phyloP scores from a whole-genome alignment of 2,888 invertebrate species.

The Andrena hattorfiana region DNA sequence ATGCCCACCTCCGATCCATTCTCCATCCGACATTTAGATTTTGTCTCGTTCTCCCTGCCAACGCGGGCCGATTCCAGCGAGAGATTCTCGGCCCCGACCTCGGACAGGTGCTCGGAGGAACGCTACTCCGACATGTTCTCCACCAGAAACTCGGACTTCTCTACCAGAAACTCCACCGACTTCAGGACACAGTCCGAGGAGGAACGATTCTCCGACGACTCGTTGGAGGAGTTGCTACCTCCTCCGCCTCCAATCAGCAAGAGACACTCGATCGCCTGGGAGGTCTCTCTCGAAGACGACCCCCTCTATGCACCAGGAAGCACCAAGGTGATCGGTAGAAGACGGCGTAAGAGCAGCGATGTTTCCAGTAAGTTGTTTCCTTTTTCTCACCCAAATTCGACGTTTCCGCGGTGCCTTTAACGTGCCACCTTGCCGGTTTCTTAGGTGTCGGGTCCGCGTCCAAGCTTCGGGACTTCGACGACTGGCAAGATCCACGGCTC shows the following conservation, averaged over 20 bases:
- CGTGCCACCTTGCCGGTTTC: constrained; percentile 62
- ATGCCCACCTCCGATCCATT: constrained; percentile 83
- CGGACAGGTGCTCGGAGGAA: constrained; percentile 80
- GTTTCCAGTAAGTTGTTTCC: constrained; percentile 83
- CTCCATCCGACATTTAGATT: constrained; percentile 81
- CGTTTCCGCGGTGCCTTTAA: no score
- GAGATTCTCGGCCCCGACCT: constrained; percentile 77
- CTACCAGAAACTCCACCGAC: constrained; percentile 83
- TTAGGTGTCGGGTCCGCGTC: constrained; percentile 91
- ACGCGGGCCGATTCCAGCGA: constrained; percentile 77
- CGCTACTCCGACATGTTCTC: constrained; percentile 82
- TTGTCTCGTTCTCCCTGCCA: constrained; percentile 79
- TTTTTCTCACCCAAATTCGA: no score
- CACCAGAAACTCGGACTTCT: constrained; percentile 81
- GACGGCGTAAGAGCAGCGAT: constrained; percentile 85
- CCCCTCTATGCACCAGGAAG: constrained; percentile 90
- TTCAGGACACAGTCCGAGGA: constrained; percentile 85
- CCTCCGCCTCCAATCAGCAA: constrained; percentile 88
- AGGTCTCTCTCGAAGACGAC: constrained; percentile 92
- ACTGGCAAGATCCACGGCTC: constrained; percentile 91
- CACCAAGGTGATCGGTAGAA: constrained; percentile 87
- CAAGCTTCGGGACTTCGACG: constrained; percentile 89
- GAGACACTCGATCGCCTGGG: constrained; percentile 94
- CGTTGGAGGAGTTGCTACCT: constrained; percentile 91
- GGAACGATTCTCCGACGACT: constrained; percentile 93